A percentile compares a stretch with the other conserved stretches of the same genome.
phyloP scores from a whole-genome alignment of 2,888 invertebrate genomes.

The Drosophila quasianomalipes region DNA sequence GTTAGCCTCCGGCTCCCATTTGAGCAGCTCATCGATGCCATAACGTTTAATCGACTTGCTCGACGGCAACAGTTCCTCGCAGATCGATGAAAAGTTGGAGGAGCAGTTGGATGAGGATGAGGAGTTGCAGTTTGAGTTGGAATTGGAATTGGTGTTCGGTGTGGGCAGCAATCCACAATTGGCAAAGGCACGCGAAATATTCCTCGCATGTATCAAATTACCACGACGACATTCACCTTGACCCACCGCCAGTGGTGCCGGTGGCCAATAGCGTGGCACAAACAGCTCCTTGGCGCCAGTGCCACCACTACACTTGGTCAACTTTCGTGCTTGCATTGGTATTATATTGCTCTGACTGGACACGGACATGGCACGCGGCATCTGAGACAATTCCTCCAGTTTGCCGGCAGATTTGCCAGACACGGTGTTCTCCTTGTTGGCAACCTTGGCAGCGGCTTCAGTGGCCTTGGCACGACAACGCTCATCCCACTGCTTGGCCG shows the following conservation, averaged over 20 bases:
- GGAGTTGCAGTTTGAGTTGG: not conserved
- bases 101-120: not conserved
- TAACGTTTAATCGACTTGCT: conserved; percentile 43
- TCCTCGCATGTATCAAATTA: conserved; percentile 51
- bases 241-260: conserved; percentile 13
- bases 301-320: not conserved
- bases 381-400: not conserved
- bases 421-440: conserved; percentile 44
- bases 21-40: conserved; percentile 47
- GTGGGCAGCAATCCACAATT: conserved; percentile 46
- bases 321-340: not conserved
- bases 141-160: not conserved
- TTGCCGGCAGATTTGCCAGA: not conserved
- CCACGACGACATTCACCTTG: conserved; percentile 51
- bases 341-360: conserved; percentile 19
- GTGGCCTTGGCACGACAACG: conserved; percentile 48
- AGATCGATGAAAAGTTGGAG: not conserved
- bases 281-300: conserved; percentile 26
- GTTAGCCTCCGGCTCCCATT: conserved; percentile 5
- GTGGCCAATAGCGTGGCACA: conserved; percentile 59
- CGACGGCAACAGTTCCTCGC: not conserved
- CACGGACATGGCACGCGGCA: conserved; percentile 7
- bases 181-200: conserved; percentile 36
- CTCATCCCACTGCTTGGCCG: conserved; percentile 69
- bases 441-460: conserved; percentile 1